phyloP scores from a whole-genome alignment of 2,888 invertebrate species.

The Eupithecia tripunctaria region DNA sequence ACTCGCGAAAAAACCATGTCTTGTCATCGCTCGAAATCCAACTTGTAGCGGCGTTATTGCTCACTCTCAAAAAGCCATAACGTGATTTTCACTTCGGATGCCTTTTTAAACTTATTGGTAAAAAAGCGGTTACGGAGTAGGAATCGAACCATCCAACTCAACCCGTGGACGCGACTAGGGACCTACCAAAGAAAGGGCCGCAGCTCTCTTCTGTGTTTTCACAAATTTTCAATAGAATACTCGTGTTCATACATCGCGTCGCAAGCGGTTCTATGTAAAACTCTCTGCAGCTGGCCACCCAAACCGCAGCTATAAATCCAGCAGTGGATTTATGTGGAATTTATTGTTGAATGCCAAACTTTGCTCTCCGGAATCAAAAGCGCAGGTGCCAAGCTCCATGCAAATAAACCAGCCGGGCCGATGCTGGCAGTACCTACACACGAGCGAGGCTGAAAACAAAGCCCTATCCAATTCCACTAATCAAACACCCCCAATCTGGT shows the following conservation, averaged over 20 bases:
- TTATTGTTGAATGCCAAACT: not conserved
- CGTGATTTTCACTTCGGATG: no score
- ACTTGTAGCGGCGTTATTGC: no score
- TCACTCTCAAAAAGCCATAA: no score
- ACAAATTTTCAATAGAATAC: not conserved
- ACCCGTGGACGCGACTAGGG: no score
- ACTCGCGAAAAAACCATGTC: no score
- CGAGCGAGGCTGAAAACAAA: constrained; percentile 12
- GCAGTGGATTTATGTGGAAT: not conserved
- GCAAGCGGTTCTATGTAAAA: no score
- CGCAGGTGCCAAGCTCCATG: not conserved
- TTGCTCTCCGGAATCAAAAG: not conserved
- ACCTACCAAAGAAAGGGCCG: no score
- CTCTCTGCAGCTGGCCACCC: not conserved
- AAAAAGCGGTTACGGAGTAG: no score
- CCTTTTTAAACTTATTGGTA: no score
- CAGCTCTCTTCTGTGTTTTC: no score
- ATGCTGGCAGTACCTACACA: not conserved
- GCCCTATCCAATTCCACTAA: constrained; percentile 26
- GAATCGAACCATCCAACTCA: no score
- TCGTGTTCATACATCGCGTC: not conserved
- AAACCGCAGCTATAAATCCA: not conserved
- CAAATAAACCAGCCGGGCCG: not conserved
- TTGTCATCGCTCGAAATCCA: no score
- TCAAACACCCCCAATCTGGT: constrained; percentile 33